phyloP scores from a whole-genome alignment of 1,140 invertebrate genomes.

The Aphidius gifuensis region DNA sequence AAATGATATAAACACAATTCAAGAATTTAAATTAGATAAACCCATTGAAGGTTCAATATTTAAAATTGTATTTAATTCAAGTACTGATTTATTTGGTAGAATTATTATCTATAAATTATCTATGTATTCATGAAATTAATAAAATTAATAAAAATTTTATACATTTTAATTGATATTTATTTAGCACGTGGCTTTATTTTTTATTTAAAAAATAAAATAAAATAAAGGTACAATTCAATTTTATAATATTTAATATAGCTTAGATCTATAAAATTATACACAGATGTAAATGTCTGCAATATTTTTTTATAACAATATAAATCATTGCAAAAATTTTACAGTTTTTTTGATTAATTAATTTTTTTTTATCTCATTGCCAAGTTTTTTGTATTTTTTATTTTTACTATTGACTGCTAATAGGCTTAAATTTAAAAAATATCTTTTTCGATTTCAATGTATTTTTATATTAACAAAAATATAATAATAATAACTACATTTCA shows the following conservation, averaged over 20 bases:
- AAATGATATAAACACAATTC: constrained; percentile 60
- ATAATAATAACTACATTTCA: too few relatives aligned
- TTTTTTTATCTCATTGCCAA: too few relatives aligned
- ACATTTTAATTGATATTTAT: constrained; percentile 4
- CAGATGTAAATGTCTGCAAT: constrained; percentile 26
- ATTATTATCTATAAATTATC: constrained; percentile 56
- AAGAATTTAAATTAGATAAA: constrained; percentile 50
- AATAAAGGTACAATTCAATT: not conserved
- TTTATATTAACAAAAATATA: too few relatives aligned
- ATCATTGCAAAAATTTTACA: too few relatives aligned
- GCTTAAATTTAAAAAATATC: too few relatives aligned
- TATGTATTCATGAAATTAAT: constrained; percentile 32
- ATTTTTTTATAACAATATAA: constrained; percentile 1
- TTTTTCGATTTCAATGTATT: too few relatives aligned
- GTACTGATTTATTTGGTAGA: constrained; percentile 58
- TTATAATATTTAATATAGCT: constrained; percentile 8
- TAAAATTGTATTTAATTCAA: constrained; percentile 51
- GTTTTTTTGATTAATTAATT: too few relatives aligned
- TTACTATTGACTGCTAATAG: too few relatives aligned
- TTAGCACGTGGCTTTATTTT: too few relatives aligned
- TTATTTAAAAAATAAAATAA: too few relatives aligned
- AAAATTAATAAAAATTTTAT: constrained; percentile 5
- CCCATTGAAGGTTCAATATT: constrained; percentile 38
- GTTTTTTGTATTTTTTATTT: too few relatives aligned
- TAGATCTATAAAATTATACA: constrained; percentile 23